Evolutionary conservation across 2,888 invertebrate genomes (phyloP), one percentile per base, ranked within the genome.

Genomic region (Drosophila leonis): DNA sequence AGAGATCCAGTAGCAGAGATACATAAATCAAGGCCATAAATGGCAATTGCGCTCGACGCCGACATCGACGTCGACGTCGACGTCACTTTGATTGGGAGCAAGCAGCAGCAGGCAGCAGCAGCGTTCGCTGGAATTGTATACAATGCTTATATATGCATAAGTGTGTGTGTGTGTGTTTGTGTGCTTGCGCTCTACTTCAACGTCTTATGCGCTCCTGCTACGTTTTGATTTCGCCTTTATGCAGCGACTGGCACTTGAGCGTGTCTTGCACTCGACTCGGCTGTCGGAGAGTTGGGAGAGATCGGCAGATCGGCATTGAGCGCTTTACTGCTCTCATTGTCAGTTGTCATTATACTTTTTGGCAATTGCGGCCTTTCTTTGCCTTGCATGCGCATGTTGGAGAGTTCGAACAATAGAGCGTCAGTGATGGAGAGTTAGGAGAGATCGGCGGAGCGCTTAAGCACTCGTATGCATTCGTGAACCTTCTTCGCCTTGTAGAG

Each of bases 1-100:
- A 84, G 88, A 84, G 84, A 84, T 84, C 84, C 84, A 84, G 84
- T 87, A 84, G 84, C 84, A 75, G 73, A 76, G 84, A 84, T 84
- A 84, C 88, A 84, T 84, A 84, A 84, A 84, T 84, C 84, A 84
- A 84, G 84, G 88, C 84, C 84, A 87, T 84, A 84, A 84, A 84
- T 84, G 84, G 84, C 88, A 84, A 85, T 88, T 84, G 84, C 88
- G 84, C 77, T 72, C 70, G 82, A 61, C 75, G 72, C 55, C 70
- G 63, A 59, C 54, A 56, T 35, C 62, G 63, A 63, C 65, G 49
- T 44, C 62, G 63, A 54, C 63, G 66, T 54, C 78, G 75, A 72
- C 73, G 75, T 80, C 78, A 75, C 69, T 82, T 83, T 83, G 87
- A 83, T 86, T 83, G 86, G 86, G 69, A 83, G 83, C 82, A 79